Percentiles rank a stretch among this genome's conserved stretches.
These are phyloP conservation scores for Ophioninae sp. DNA, from an alignment of 2,888 invertebrate species.

Conservation along the genomic window DNA sequence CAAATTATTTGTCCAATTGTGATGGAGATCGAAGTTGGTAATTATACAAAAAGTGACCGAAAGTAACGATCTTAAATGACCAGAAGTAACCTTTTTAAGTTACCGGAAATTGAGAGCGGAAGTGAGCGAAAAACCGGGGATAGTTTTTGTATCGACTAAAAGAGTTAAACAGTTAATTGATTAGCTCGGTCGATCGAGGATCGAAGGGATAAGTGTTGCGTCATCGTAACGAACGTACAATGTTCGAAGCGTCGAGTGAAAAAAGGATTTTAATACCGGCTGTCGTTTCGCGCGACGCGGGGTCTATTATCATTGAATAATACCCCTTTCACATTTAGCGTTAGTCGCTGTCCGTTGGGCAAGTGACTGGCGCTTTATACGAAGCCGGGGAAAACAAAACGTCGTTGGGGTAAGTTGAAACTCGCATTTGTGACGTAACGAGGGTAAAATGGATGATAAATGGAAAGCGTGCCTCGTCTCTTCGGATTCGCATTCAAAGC, in stretches of 20 bases:
- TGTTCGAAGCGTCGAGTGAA: conserved; percentile 19
- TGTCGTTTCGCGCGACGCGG: conserved; percentile 65
- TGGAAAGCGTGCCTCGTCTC: not conserved
- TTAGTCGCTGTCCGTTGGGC: conserved; percentile 61
- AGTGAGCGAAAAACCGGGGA: no score
- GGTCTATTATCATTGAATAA: conserved; percentile 72
- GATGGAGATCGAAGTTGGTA: no score
- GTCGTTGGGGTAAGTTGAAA: conserved; percentile 32
- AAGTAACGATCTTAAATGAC: no score
- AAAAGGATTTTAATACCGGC: conserved; percentile 63
- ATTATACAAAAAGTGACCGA: no score
- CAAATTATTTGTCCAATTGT: no score
- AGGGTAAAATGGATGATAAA: conserved; percentile 34
- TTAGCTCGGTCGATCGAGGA: no score
- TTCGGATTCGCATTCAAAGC: conserved; percentile 1
- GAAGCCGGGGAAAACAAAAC: conserved; percentile 72
- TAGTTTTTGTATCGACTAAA: no score
- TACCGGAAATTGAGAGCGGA: no score
- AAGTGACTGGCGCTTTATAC: conserved; percentile 69
- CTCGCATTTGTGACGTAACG: conserved; percentile 29
- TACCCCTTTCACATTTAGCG: conserved; percentile 72
- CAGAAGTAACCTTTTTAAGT: no score
- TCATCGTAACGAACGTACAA: conserved; percentile 60
- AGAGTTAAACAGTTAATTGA: no score
- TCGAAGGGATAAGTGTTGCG: no score